phyloP scores from a whole-genome alignment of 2,888 invertebrate genomes.

The Andrena hattorfiana region DNA sequence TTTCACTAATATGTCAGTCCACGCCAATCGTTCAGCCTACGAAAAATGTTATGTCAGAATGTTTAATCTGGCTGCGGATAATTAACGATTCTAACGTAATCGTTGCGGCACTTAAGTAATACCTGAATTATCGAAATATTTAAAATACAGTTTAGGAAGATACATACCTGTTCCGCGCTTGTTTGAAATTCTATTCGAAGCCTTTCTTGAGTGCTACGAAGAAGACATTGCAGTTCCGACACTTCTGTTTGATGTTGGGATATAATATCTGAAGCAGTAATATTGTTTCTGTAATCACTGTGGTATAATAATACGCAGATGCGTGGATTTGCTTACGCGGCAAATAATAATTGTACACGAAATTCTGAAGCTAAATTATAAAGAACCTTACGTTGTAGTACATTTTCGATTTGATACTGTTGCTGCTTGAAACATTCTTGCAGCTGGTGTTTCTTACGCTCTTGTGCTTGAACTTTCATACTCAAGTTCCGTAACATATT shows the following conservation, averaged over 20 bases:
- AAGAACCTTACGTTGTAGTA: slow-evolving; percentile 57
- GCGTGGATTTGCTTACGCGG: no score
- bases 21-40: slow-evolving; percentile 89
- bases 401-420: slow-evolving; percentile 57
- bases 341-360: not conserved
- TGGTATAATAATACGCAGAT: no score
- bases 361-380: slow-evolving; percentile 12
- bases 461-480: slow-evolving; percentile 64
- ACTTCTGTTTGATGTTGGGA: slow-evolving; percentile 87
- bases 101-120: no score
- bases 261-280: slow-evolving; percentile 85
- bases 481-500: slow-evolving; percentile 60
- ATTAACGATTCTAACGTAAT: no score
- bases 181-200: slow-evolving; percentile 86
- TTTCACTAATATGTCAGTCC: slow-evolving; percentile 91
- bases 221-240: slow-evolving; percentile 86
- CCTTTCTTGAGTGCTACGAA: slow-evolving; percentile 86
- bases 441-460: slow-evolving; percentile 63
- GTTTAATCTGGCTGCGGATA: no score
- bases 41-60: slow-evolving; percentile 42
- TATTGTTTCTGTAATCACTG: not conserved
- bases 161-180: slow-evolving; percentile 86
- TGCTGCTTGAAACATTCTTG: slow-evolving; percentile 59
- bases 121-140: not conserved
- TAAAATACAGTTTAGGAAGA: not conserved